Evolutionary conservation across 2,797 vertebrate genomes (phyloP), one percentile per base, ranked within the genome.

Genomic region (Notoglanidium macrostoma): DNA sequence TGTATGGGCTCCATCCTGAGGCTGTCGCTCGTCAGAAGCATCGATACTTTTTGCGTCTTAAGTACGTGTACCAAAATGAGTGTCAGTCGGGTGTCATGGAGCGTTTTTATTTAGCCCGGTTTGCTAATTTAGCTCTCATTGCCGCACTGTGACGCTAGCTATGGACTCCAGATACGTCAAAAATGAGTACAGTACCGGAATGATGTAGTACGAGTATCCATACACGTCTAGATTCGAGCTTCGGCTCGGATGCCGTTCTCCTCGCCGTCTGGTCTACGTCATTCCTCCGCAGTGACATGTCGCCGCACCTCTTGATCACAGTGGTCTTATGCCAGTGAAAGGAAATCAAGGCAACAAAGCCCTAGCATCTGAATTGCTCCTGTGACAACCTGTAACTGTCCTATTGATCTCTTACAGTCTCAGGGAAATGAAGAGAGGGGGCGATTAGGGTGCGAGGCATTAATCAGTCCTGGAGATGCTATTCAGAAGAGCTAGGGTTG

Each of bases 381-480:
- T 83, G 65, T 86, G 76, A 81, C 88, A 79, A 51, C 46, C 82
- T 78, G 78, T 88, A 86, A 86, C 81, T 85, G 84, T 84, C 74
- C 44, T 89, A 87, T 88, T 85, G 86, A 89, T 90, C 88, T 85
- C 35, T 67, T 57, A 83, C 61, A 83, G 70, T 89, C 82, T 88
- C 86, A 82, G 85, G 79, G 67, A 89, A 87, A 87, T 86, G 73
- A 89, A 80, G 23, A 86, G 88, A 83, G 26, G 87, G 77, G 80
- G 84, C 85, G 87, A 85, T 89, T 85, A 89, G 79, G 67, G 79
- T 84, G 76, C 55, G 70, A 89, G 83, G 57, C 77, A 68, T 74
- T 89, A 87, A 88, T 89, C 87, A 89, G 87, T 86, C 83, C 77
- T 17, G 59, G 79, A 59, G 67, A 81, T 86, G 81, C 61, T 67